A percentile compares a stretch with the other conserved stretches of the same genome.
phyloP scores from a whole-genome alignment of 2,113 vertebrate genomes.

The Mobula birostris region DNA sequence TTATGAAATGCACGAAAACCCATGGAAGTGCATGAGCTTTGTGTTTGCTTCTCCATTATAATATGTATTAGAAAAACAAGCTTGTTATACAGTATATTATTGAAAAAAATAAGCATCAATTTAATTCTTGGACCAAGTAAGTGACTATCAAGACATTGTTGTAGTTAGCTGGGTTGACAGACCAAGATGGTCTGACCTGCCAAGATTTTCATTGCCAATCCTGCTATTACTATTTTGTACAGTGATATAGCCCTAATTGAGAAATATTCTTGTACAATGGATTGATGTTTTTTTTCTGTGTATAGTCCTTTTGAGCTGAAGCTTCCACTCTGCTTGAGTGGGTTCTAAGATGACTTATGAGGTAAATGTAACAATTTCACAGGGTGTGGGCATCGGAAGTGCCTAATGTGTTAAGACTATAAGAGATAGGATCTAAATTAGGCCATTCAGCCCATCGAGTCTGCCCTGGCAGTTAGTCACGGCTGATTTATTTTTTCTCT shows the following conservation, averaged over 20 bases:
- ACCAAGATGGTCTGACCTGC: background rate
- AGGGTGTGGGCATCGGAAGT: no score
- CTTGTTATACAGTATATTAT: background rate
- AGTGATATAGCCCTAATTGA: background rate
- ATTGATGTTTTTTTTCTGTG: no score
- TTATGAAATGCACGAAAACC: background rate
- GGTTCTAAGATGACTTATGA: no score
- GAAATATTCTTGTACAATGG: no score
- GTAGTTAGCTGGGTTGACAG: background rate
- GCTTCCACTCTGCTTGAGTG: no score
- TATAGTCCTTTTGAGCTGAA: no score
- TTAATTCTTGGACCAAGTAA: background rate
- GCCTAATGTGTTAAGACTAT: no score
- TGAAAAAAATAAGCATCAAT: background rate
- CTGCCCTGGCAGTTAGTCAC: no score
- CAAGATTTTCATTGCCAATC: background rate
- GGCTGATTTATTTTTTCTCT: no score
- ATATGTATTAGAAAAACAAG: background rate
- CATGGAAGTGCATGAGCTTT: background rate
- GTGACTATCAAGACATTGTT: background rate
- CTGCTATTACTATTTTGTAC: background rate
- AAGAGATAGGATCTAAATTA: no score
- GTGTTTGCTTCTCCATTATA: background rate
- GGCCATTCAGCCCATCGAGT: no score
- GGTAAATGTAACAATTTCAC: no score